phyloP scores from a whole-genome alignment of 2,113 vertebrate species.

The Daboia siamensis region DNA sequence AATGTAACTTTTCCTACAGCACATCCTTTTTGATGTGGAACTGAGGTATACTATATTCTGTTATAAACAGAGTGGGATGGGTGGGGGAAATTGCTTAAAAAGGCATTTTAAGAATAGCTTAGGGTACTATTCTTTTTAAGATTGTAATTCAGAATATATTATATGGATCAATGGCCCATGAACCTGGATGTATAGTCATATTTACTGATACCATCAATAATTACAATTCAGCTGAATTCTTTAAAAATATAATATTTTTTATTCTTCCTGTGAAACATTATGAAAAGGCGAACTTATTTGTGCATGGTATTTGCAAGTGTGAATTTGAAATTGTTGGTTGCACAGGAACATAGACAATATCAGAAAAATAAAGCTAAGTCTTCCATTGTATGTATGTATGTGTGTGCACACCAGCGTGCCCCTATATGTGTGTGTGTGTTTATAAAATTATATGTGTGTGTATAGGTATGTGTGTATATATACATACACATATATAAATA shows the following conservation, averaged over 20 bases:
- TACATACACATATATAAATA: conserved; percentile 19
- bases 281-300: conserved; percentile 67
- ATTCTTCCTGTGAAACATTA: conserved; percentile 72
- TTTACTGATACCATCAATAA: conserved; percentile 79
- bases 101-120: conserved; percentile 73
- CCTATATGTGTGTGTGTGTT: conserved; percentile 61
- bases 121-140: conserved; percentile 79
- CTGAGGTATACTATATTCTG: conserved; percentile 79
- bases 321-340: conserved; percentile 66
- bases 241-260: conserved; percentile 75
- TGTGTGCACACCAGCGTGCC: conserved; percentile 56
- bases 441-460: conserved; percentile 53
- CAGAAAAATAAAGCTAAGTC: conserved; percentile 74
- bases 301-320: conserved; percentile 69
- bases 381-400: conserved; percentile 79
- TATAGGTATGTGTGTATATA: conserved; percentile 61
- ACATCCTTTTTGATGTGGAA: conserved; percentile 80
- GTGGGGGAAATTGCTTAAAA: conserved; percentile 71
- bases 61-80: conserved; percentile 77
- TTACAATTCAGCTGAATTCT: conserved; percentile 69
- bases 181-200: conserved; percentile 76
- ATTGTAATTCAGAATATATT: conserved; percentile 80
- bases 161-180: conserved; percentile 75
- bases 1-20: conserved; percentile 77
- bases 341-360: conserved; percentile 67